Conservation (phyloP, 1,140 invertebrate species). For the Anadara kagoshimensis region DNA sequence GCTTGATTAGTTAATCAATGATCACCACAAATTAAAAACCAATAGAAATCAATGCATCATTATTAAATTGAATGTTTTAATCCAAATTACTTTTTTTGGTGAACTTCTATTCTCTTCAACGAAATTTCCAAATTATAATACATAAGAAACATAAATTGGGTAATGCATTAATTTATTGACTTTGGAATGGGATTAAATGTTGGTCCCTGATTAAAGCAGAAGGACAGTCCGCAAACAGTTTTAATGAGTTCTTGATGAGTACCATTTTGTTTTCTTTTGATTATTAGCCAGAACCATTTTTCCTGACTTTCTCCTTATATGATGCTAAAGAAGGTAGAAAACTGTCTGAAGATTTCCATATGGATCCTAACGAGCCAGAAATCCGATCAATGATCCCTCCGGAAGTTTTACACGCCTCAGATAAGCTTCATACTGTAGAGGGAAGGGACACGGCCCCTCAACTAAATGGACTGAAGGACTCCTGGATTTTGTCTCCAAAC, state of each 20-base stretch:
- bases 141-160: no score
- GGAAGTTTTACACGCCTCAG: slow-evolving; percentile 60
- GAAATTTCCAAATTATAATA: no score
- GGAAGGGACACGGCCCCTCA: slow-evolving; percentile 66
- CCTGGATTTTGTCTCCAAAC: slow-evolving; percentile 77
- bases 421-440: slow-evolving; percentile 67
- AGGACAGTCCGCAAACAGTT: no score
- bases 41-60: no score
- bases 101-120: no score
- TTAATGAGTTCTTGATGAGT: neutral
- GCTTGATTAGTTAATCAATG: no score
- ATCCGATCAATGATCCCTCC: slow-evolving; percentile 78
- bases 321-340: slow-evolving; percentile 90
- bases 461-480: slow-evolving; percentile 77
- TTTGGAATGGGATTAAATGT: no score
- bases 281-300: slow-evolving; percentile 89
- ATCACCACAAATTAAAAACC: no score
- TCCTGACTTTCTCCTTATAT: slow-evolving; percentile 88
- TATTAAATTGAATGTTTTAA: no score
- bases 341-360: slow-evolving; percentile 94
- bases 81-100: no score
- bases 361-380: slow-evolving; percentile 87
- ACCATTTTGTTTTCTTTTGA: slow-evolving; percentile 6
- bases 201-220: no score
- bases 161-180: no score